phyloP scores from a whole-genome alignment of 2,113 vertebrate genomes.

The Pterocles gutturalis region DNA sequence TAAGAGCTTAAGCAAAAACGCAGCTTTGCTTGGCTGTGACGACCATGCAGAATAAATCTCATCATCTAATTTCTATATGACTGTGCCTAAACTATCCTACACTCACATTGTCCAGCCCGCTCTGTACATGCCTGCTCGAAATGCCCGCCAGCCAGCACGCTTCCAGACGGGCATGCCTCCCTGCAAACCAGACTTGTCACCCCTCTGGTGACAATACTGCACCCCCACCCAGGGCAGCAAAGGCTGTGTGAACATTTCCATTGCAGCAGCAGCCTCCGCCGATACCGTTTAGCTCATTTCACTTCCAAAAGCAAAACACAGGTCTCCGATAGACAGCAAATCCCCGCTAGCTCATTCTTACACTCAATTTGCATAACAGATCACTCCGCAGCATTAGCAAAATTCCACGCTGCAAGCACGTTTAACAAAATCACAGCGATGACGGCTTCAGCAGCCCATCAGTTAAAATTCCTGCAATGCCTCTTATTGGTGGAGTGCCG shows the following conservation, averaged over 20 bases:
- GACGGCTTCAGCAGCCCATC: background rate
- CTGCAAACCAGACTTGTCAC: background rate
- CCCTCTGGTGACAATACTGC: fast-evolving
- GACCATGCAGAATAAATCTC: background rate
- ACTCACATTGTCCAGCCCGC: background rate
- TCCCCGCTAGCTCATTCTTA: background rate
- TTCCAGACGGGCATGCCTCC: background rate
- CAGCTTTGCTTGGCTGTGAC: background rate
- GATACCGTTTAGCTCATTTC: background rate
- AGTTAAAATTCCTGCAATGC: conserved; percentile 56
- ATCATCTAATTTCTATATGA: background rate
- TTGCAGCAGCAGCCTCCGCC: background rate
- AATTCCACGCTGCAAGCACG: conserved; percentile 26
- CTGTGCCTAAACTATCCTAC: background rate
- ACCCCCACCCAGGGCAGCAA: background rate
- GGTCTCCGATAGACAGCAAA: conserved; percentile 1
- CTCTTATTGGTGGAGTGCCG: background rate
- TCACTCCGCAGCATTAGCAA: conserved; percentile 7
- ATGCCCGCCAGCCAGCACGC: background rate
- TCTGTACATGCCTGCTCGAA: background rate
- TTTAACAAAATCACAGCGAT: conserved; percentile 34
- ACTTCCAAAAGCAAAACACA: background rate
- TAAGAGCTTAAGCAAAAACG: background rate
- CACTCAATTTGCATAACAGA: conserved; percentile 51
- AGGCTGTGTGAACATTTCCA: background rate